These are phyloP conservation scores for Lithophane leautieri DNA, from an alignment of 2,888 invertebrate genomes.

Conservation along the genomic window DNA sequence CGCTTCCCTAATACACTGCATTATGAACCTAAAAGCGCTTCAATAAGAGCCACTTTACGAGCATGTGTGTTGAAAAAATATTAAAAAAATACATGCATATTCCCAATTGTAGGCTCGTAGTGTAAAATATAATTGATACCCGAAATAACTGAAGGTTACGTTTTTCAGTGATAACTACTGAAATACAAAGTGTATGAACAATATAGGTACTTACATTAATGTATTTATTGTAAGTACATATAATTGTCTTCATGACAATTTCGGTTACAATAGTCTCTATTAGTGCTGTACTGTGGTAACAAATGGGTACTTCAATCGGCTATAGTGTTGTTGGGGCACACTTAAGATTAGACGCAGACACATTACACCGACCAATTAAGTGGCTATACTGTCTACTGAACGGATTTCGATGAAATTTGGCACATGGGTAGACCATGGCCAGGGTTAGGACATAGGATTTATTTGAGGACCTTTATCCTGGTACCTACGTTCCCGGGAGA, in stretches of 20 bases:
- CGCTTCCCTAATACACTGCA: too few species aligned
- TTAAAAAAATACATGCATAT: too few species aligned
- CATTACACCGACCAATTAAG: not conserved
- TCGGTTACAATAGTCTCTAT: conserved; percentile 12
- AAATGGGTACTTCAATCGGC: conserved; percentile 10
- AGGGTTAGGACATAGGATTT: too few species aligned
- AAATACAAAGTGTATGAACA: conserved; percentile 9
- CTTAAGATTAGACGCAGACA: conserved; percentile 14
- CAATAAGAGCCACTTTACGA: too few species aligned
- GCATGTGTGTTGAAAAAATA: too few species aligned
- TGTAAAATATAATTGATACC: not conserved
- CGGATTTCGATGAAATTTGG: not conserved
- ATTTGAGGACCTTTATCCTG: not conserved
- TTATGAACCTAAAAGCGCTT: too few species aligned
- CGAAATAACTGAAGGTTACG: not conserved
- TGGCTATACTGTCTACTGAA: not conserved
- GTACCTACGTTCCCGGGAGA: not conserved
- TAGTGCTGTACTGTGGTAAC: not conserved
- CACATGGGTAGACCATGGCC: too few species aligned
- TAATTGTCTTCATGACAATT: not conserved
- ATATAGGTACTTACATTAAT: not conserved
- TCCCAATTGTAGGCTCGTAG: not conserved
- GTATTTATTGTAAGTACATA: too few species aligned
- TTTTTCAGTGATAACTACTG: not conserved
- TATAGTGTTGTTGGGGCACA: not conserved